Conservation (phyloP, 2,888 invertebrate species). For the Resseliella maxima region DNA sequence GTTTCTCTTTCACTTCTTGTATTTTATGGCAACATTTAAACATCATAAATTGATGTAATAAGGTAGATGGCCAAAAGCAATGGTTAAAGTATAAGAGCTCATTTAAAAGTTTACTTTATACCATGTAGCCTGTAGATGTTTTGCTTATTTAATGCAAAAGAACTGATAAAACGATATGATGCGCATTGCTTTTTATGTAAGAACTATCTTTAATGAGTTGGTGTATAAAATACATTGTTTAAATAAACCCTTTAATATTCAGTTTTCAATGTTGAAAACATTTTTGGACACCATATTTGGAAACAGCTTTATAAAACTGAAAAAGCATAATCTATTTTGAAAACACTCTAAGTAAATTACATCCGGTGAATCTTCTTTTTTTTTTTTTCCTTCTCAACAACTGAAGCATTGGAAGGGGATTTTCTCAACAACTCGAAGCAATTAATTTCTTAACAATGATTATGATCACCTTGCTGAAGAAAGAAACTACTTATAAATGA, state of each 20-base stretch:
- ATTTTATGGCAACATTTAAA: background rate
- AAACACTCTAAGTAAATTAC: background rate
- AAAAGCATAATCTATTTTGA: background rate
- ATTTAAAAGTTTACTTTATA: conserved; percentile 5
- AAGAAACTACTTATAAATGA: conserved; percentile 17
- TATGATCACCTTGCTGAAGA: background rate
- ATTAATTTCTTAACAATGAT: background rate
- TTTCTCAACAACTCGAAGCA: conserved; percentile 7
- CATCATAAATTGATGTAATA: conserved; percentile 33
- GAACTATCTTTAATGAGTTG: background rate
- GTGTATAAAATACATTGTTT: conserved; percentile 28
- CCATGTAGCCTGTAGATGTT: background rate
- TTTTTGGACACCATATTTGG: too few relatives aligned
- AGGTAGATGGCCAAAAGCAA: background rate
- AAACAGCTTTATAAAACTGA: too few relatives aligned
- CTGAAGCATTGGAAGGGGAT: too few relatives aligned
- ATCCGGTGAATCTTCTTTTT: background rate
- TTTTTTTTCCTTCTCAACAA: background rate
- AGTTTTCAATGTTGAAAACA: background rate
- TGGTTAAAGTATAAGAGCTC: conserved; percentile 9
- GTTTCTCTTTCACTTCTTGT: background rate
- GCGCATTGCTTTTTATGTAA: background rate
- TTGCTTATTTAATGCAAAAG: background rate
- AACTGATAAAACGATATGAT: background rate
- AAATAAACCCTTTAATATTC: background rate